Evolutionary conservation across 2,113 vertebrate species (phyloP).

Genomic region (Pterocles gutturalis): DNA sequence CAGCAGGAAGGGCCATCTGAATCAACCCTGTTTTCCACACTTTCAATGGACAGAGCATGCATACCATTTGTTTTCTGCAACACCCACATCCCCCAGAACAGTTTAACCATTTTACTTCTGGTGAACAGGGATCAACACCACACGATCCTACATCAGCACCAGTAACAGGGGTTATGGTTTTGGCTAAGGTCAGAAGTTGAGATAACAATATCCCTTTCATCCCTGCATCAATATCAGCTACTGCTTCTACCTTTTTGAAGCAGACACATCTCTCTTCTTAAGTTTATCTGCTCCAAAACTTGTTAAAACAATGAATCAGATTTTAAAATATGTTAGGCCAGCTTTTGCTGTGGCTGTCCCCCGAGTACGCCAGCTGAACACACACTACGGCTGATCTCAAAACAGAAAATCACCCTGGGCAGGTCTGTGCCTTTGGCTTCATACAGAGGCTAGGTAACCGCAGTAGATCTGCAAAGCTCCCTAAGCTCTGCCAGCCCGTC

Average conservation of each 20-base stretch:
- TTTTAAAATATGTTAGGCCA: not conserved
- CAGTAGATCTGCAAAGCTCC: not conserved
- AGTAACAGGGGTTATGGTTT: not conserved
- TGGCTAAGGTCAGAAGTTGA: not conserved
- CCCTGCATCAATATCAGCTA: not conserved
- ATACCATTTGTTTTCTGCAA: not conserved
- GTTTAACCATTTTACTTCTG: not conserved
- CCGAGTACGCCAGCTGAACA: not conserved
- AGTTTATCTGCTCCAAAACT: not conserved
- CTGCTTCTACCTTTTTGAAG: not conserved
- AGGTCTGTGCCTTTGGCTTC: not conserved
- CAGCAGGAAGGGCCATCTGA: not conserved
- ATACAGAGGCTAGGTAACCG: not conserved
- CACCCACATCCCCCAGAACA: fast-evolving
- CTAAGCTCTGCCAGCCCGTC: not conserved
- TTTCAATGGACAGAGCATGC: not conserved
- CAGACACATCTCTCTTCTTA: not conserved
- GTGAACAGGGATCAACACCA: not conserved
- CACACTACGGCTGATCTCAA: not conserved
- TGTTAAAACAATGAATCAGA: not conserved
- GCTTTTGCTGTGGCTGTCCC: not conserved
- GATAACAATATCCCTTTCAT: not conserved
- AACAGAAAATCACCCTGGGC: not conserved
- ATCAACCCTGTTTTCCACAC: not conserved
- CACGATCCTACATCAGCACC: not conserved